Evolutionary conservation across 2,113 vertebrate species (phyloP), one percentile per base, ranked within the genome.

Genomic region (Pavo muticus): DNA sequence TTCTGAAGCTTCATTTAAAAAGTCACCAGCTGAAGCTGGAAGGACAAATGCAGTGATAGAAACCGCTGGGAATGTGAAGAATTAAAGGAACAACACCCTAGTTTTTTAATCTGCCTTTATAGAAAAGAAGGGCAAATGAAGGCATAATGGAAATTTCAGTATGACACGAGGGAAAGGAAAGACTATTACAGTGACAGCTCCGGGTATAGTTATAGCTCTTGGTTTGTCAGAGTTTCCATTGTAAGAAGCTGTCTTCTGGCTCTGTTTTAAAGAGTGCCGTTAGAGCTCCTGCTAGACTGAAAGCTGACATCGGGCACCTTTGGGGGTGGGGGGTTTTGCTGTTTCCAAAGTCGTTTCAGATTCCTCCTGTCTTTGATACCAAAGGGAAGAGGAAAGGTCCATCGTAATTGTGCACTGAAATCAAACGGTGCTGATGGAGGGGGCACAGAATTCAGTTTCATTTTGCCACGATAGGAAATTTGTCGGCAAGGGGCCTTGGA

Each of bases 121-220:
- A 84, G 82, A 91, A 70, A 80, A 89, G 77, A 86, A 75, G 70
- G 73, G 84, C 39, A 64, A 24, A 68, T 71, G 35, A 83, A 85
- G 78, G 96, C 82, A 90, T 76, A 77, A 63, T 42, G 67, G 85
- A 84, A 50, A 64, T 80, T 93, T 96, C 69, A 69, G 17, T 84
- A 45, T 88, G 91, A 86, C 63, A 63, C 16, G 14, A 77, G 84
- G 60, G 72, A 61, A 90, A 90, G 83, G 54, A 63, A 83, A 73
- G 72, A 87, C 29, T 56, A 42, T 42, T 69, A 47, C 30, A 69
- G 30, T 67, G 83, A 23, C 56, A 71, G 64, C 68, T 90, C 35
- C 40, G 57, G 45, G 32, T n/a, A 4, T 9, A 68, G 42, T 45
- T 63, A 6, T 6, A 45, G 75, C 25, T 72, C 63, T 78, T 68